Evolutionary conservation across 64 coral and sea anemone species (phyloP).

Genomic region (Catalaphyllia jardinei): DNA sequence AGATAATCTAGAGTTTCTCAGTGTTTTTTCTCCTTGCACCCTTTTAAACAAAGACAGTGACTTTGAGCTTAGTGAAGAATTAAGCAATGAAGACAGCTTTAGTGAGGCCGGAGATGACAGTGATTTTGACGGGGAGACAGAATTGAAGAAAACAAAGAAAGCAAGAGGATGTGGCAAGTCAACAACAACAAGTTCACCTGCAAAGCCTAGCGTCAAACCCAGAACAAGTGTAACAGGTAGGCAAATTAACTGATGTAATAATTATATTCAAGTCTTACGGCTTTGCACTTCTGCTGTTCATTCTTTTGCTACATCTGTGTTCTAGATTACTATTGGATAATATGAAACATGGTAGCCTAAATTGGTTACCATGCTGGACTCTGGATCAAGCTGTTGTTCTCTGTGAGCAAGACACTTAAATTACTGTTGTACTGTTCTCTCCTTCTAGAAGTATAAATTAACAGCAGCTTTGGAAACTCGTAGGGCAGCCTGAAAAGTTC

Average conservation of each 20-base stretch:
- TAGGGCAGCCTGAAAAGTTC: too few species aligned
- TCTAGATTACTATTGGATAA: too few species aligned
- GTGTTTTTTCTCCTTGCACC: background rate
- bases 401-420: too few species aligned
- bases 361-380: too few species aligned
- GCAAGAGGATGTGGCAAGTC: slow-evolving; percentile 16
- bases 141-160: slow-evolving; percentile 52
- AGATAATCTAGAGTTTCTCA: background rate
- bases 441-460: too few species aligned
- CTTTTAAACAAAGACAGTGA: slow-evolving; percentile 41
- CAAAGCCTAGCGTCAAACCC: slow-evolving; percentile 69
- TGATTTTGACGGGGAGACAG: slow-evolving; percentile 56
- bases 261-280: too few species aligned
- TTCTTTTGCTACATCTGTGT: too few species aligned
- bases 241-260: background rate
- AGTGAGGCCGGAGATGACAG: slow-evolving; percentile 65
- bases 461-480: too few species aligned
- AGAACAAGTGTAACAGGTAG: slow-evolving; percentile 92
- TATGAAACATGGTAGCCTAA: too few species aligned
- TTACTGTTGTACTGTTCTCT: too few species aligned
- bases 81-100: slow-evolving; percentile 44
- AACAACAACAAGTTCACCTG: slow-evolving; percentile 33
- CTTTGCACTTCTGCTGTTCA: too few species aligned
- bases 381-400: too few species aligned
- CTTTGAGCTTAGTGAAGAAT: slow-evolving; percentile 55